Evolutionary conservation across 2,888 invertebrate genomes (phyloP), one percentile per base, ranked within the genome.

Genomic region (Xanthia icteritia): DNA sequence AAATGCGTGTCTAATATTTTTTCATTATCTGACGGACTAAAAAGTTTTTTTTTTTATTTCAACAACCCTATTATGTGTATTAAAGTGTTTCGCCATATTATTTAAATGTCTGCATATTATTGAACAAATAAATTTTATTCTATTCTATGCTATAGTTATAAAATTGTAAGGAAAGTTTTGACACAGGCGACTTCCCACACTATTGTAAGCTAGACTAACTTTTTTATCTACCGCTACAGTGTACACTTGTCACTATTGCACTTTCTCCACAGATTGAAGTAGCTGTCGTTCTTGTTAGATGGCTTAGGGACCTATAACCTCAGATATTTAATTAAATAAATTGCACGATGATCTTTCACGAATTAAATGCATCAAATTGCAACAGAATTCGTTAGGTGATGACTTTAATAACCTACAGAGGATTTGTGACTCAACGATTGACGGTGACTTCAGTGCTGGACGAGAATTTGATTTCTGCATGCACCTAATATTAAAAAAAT

Each of bases 161-260:
- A 23, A 61, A 58, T 73, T 60, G 27, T 60, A 23, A 45, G n/a
- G 45, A 69, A 79, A 73, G 54, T 64, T 60, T 64, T 54, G 42
- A 73, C 60, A 39, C 27, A 27, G 9, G 27, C 8, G 20, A 79
- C 60, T 60, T 27, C 17, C 27, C 36, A 36, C 42, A 27, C 54
- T 61, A 54, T 54, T 67, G 45, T 60, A 51, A 42, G n/a, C 15
- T 42, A 36, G 48, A 58, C 63, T 13, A 73, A 51, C 45, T 61
- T 67, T 72, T 72, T 72, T 65, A 78, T 73, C 51, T 79, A 17
- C 36, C 11, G 11, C 42, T 36, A 65, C 36, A 51, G 42, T 60
- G 31, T 39, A 48, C 77, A 39, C 56, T 48, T 69, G 77, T 23
- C 15, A 17, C 9, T 56, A 1, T 58, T 69, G 58, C 45, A 60